Percentiles rank a stretch among this genome's conserved stretches.
Evolutionary conservation across 2,113 vertebrate genomes (phyloP).

Genomic region (Sarotherodon lohbergeri): DNA sequence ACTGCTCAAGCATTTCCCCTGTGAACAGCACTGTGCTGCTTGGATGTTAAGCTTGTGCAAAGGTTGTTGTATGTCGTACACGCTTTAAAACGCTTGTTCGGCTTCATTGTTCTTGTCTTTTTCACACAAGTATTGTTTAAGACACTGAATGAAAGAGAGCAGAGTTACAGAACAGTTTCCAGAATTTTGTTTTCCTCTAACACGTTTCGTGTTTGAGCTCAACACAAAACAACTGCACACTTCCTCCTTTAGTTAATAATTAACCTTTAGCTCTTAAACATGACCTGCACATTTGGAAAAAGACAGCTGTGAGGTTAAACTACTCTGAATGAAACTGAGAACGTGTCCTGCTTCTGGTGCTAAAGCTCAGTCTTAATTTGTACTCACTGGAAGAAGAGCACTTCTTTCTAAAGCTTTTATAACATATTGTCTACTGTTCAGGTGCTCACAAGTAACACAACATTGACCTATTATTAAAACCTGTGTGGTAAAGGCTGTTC

Average conservation of each 20-base stretch:
- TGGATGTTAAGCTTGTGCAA: conserved; percentile 27
- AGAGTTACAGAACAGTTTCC: not conserved
- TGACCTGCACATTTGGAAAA: conserved; percentile 25
- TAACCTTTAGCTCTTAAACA: conserved; percentile 25
- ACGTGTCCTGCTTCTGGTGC: not conserved
- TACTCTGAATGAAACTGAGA: not conserved
- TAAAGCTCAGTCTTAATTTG: not conserved
- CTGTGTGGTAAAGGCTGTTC: not conserved
- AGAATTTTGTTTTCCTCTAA: not conserved
- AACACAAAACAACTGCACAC: not conserved
- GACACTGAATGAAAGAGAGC: not conserved
- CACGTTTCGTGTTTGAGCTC: not conserved
- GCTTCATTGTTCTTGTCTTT: conserved; percentile 11
- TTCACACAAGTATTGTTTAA: not conserved
- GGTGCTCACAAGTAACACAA: not conserved
- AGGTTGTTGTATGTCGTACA: not conserved
- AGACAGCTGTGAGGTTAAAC: not conserved
- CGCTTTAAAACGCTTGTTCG: conserved; percentile 2
- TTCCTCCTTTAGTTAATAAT: conserved; percentile 49
- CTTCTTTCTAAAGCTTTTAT: not conserved
- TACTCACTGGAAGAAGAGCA: not conserved
- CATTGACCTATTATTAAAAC: not conserved
- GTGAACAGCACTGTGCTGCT: conserved; percentile 1
- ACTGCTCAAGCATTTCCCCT: conserved; percentile 19
- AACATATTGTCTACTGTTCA: not conserved